phyloP scores from a whole-genome alignment of 1,140 invertebrate genomes.

The Hylaeus anthracinus region DNA sequence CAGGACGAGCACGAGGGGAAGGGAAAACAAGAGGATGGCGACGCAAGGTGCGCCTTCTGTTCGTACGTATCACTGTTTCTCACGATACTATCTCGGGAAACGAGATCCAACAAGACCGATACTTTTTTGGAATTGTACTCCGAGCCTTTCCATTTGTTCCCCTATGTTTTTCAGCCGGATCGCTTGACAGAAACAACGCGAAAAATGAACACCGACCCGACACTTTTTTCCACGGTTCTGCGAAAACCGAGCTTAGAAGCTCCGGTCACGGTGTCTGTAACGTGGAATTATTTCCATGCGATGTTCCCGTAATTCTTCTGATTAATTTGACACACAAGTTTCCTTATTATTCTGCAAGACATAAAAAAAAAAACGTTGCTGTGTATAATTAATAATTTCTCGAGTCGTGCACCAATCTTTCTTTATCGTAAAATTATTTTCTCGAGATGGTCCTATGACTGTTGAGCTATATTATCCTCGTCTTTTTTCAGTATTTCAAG shows the following conservation, averaged over 20 bases:
- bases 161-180: constrained; percentile 40
- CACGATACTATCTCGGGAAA: constrained; percentile 50
- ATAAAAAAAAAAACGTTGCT: too few species aligned
- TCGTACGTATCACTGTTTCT: constrained; percentile 43
- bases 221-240: constrained; percentile 14
- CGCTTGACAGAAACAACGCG: constrained; percentile 10
- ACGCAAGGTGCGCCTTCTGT: constrained; percentile 29
- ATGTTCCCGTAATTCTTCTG: not conserved
- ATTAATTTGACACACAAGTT: too few species aligned
- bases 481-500: too few species aligned
- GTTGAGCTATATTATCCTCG: too few species aligned
- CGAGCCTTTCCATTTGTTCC: constrained; percentile 26
- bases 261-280: not conserved
- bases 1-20: not conserved
- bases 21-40: constrained; percentile 3
- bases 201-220: constrained; percentile 29
- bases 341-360: too few species aligned
- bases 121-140: constrained; percentile 41
- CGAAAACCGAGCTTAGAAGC: constrained; percentile 13
- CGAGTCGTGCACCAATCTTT: too few species aligned
- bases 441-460: too few species aligned
- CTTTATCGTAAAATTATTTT: too few species aligned
- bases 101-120: constrained; percentile 34
- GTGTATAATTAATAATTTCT: too few species aligned
- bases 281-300: constrained; percentile 21